phyloP scores from a whole-genome alignment of 1,140 invertebrate species.

The Achatina immaculata region DNA sequence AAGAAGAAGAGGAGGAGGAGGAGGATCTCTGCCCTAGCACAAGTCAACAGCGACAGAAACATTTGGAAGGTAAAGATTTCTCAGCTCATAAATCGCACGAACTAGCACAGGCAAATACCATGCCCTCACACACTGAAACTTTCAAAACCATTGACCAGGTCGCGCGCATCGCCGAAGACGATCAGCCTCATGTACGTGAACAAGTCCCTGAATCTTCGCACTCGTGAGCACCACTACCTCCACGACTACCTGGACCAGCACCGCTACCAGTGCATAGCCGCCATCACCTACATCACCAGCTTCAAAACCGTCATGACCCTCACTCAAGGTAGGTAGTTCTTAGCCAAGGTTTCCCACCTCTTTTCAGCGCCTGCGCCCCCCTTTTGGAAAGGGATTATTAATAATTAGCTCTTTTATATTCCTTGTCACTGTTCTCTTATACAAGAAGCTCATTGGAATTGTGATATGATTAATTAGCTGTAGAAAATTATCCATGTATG shows the following conservation, averaged over 20 bases:
- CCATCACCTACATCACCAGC: slow-evolving; percentile 19
- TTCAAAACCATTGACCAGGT: background rate
- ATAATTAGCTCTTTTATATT: background rate
- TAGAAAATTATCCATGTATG: background rate
- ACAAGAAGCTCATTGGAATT: background rate
- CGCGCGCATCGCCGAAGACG: background rate
- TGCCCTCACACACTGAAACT: no score
- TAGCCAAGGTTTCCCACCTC: no score
- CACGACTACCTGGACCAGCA: background rate
- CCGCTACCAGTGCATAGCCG: slow-evolving; percentile 12
- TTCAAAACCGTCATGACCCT: slow-evolving; percentile 10
- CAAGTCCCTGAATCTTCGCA: background rate
- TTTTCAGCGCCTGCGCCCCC: background rate
- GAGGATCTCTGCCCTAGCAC: no score
- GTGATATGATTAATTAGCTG: background rate
- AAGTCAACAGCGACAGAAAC: no score
- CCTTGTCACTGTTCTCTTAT: background rate
- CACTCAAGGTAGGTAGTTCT: slow-evolving; percentile 2
- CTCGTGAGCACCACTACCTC: background rate
- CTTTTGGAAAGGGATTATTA: background rate
- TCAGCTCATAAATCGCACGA: no score
- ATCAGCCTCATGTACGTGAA: background rate
- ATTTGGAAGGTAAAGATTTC: no score
- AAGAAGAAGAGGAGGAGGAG: no score
- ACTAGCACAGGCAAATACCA: no score